A percentile compares a stretch with the other conserved stretches of the same genome.
Conservation (phyloP, 2,888 invertebrate genomes). For the Acanthosepion lycidas region DNA sequence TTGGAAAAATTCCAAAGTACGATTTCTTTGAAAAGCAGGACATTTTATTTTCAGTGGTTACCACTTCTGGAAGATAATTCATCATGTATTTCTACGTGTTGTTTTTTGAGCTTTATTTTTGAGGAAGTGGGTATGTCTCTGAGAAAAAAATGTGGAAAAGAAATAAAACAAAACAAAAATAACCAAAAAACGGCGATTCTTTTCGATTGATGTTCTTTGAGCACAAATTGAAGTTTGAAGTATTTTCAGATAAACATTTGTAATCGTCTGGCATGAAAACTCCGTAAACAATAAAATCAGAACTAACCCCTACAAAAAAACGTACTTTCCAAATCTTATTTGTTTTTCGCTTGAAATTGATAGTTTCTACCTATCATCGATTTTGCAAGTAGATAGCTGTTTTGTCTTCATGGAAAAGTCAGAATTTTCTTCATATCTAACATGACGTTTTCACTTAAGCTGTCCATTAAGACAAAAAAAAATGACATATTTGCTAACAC, state of each 20-base stretch:
- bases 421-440: no score
- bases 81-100: background rate
- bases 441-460: no score
- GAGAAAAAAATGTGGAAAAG: no score
- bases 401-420: no score
- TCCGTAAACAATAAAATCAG: background rate
- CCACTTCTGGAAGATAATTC: background rate
- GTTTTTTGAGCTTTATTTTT: background rate
- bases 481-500: no score
- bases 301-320: no score
- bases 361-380: no score
- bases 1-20: background rate
- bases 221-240: background rate
- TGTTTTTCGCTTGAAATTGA: no score
- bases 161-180: background rate
- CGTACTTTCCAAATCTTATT: no score
- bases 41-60: constrained; percentile 11
- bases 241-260: background rate
- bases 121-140: background rate
- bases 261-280: background rate
- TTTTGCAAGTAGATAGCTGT: no score
- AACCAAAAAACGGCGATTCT: background rate
- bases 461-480: no score
- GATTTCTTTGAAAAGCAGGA: background rate
- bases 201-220: constrained; percentile 33